phyloP scores from a whole-genome alignment of 2,113 vertebrate genomes.

The Apteryx owenii region DNA sequence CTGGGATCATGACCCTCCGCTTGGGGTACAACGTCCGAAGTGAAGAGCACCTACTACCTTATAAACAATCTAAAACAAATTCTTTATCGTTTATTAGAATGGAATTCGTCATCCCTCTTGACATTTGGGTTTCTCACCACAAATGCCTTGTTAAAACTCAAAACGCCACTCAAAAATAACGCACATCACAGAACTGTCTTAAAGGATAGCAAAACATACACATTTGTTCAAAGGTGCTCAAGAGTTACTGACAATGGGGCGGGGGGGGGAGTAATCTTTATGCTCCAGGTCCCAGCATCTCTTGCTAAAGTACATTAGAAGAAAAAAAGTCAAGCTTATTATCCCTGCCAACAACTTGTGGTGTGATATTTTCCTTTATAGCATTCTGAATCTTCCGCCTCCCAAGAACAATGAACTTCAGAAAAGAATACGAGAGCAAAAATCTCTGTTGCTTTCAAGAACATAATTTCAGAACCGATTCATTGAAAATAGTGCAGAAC shows the following conservation, averaged over 20 bases:
- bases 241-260: not conserved
- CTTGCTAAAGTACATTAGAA: conserved; percentile 61
- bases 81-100: not conserved
- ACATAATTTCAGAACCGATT: conserved; percentile 73
- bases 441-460: conserved; percentile 64
- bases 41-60: not conserved
- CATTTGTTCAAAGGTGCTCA: not conserved
- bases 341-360: conserved; percentile 32
- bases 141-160: not conserved
- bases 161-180: not conserved
- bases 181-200: not conserved
- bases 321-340: conserved; percentile 55
- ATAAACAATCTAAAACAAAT: not conserved
- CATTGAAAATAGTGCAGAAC: conserved; percentile 60
- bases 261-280: not conserved
- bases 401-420: conserved; percentile 73
- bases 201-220: not conserved
- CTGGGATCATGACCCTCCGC: not conserved
- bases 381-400: conserved; percentile 57
- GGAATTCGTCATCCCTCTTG: not conserved
- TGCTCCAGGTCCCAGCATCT: not conserved
- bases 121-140: not conserved
- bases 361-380: conserved; percentile 65
- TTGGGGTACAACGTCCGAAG: not conserved
- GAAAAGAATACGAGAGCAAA: conserved; percentile 57